Evolutionary conservation across 2,888 invertebrate genomes (phyloP).

Genomic region (Tetramorium bicarinatum): DNA sequence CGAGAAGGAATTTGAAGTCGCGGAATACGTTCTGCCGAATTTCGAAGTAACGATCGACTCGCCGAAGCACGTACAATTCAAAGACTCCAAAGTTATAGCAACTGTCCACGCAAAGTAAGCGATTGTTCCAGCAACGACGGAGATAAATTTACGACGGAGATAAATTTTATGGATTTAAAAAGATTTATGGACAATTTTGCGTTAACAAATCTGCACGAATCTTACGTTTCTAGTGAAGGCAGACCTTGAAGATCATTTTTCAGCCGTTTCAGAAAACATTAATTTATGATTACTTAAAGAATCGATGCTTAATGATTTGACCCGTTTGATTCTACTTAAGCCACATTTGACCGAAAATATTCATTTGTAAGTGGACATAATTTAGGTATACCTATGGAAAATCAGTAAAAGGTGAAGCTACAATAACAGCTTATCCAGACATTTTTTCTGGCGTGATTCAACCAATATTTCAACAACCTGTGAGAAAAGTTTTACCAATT

Average conservation of each 20-base stretch:
- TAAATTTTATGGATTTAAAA: conserved; percentile 15
- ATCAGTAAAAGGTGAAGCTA: conserved; percentile 94
- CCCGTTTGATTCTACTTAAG: background rate
- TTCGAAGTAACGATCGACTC: conserved; percentile 95
- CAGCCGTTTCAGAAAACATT: background rate
- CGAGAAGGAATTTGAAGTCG: conserved; percentile 92
- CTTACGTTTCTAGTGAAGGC: background rate
- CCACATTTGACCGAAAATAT: conserved; percentile 55
- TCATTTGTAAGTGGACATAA: conserved; percentile 66
- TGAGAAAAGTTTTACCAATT: conserved; percentile 88
- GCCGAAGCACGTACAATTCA: conserved; percentile 93
- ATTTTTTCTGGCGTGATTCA: conserved; percentile 93
- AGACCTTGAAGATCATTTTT: background rate
- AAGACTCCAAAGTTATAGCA: conserved; percentile 92
- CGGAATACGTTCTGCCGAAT: conserved; percentile 97
- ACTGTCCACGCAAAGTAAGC: conserved; percentile 94
- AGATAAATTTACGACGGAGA: background rate
- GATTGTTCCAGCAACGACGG: background rate
- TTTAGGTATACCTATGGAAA: conserved; percentile 94
- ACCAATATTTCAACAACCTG: conserved; percentile 90
- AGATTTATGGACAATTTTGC: background rate
- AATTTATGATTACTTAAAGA: background rate
- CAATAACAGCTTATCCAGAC: conserved; percentile 94
- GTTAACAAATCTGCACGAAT: background rate
- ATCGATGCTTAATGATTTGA: background rate